Base-by-base conservation (phyloP, 2,888 invertebrate species). In the Masnerella sp. region DNA sequence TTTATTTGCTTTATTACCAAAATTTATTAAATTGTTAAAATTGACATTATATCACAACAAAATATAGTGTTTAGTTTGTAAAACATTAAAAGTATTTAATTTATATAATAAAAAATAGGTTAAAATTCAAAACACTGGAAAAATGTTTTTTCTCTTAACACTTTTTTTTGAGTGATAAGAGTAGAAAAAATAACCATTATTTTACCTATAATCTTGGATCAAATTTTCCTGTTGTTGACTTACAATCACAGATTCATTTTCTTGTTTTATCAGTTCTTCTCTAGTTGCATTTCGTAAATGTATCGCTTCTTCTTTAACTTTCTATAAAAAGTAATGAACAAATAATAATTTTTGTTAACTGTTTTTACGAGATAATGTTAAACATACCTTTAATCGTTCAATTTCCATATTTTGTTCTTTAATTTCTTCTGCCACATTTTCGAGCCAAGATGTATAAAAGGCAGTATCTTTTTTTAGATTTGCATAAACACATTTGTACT, bases 221-320 rank as follows among this genome's bases (percentile, higher is more conserved):
- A 88, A 80, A 42, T 79, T 82, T 20, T 92, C 92, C 0, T 95
- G 90, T 3, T 90, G 89, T 77, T 92, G 92, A 17, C 92, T 92
- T 0, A 92, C 91, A 32, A 91, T 90, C 74, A 93, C 90, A 0
- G 93, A 93, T 3, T 91, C 90, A 76, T 92, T 91, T 69, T 94
- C 94, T 81, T 94, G 93, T 5, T 91, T 90, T 2, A 91, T 89
- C 0, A 95, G 89, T 0, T 92, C 91, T 0, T 91, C 90, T 56
- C 92, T 92, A 0, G 94, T 94, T 0, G 90, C 89, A 36, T 93
- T 90, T 11, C 93, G 90, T 89, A 94, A 92, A 76, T 91, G 90
- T 0, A 92, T 90, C 2, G 95, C 95, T 86, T 94, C 95, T 34
- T 91, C 91, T 75, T 94, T 92, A 0, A 95, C 92, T 81, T 89